Evolutionary conservation across 1,140 invertebrate species (phyloP), one percentile per base, ranked within the genome.

Genomic region (Aphelenchoides besseyi): DNA sequence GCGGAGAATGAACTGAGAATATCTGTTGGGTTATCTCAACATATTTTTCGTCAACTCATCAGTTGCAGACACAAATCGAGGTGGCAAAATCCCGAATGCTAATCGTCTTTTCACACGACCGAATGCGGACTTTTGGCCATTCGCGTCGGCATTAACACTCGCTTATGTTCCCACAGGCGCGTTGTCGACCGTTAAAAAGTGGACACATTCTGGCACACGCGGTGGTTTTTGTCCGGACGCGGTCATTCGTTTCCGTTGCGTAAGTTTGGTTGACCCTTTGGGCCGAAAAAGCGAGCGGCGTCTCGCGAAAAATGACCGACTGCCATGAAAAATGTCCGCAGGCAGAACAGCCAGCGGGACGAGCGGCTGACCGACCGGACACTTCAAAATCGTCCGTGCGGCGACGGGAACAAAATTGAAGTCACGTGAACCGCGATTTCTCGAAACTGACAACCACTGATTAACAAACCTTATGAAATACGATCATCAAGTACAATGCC

Each of bases 201-300:
- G 41, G 41, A 23, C 12, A 48, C 41, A 16, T 48, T 48, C 12
- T 23, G 12, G 41, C 12, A 23, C 41, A 48, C 41, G 41, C 41
- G 41, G 12, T 23, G 41, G 41, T 48, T 48, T 48, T 48, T 48
- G 41, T 48, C 41, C 41, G 41, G 41, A 12, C 41, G 41, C 41
- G 41, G 41, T 48, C 41, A 48, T 23, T 48, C 41, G 41, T 48
- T 48, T 48, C 41, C 41, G 41, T 48, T 48, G 41, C 41, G 41
- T 48, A 48, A 48, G 41, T 48, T 48, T 48, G 41, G 41, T 16
- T 48, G 41, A 23, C 41, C 41, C 12, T 23, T 23, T 12, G 41
- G 12, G 41, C 41, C 41, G 12, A 16, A 23, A 12, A 23, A 48
- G 41, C 41, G 23, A 23, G 23, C 41, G 41, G 41, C 41, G 41